Evolutionary conservation across 2,113 vertebrate genomes (phyloP), one percentile per base, ranked within the genome.

Genomic region (Callorhinus ursinus): DNA sequence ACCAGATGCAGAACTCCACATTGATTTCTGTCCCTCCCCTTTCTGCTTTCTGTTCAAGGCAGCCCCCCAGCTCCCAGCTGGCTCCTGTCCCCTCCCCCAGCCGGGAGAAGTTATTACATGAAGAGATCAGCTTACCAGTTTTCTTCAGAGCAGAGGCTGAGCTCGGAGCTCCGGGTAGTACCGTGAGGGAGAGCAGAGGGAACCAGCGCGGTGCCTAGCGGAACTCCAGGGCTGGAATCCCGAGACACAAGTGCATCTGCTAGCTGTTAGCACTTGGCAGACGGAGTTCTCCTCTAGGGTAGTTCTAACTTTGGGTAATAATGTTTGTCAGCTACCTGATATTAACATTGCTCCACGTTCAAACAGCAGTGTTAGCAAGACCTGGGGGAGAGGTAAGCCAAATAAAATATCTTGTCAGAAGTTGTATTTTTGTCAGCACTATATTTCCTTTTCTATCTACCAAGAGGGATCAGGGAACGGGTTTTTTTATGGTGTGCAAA

Each of bases 101-200:
- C 98, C 91, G 97, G 98, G 98, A 99, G 98, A 98, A 99, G 98
- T 98, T 98, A 99, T 98, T 99, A 98, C 99, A 98, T 98, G 98
- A 98, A 98, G 98, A 98, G 99, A 99, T 99, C 99, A 99, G 98
- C 99, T 99, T 99, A 99, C 99, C 99, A 99, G 99, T 98, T 99
- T 98, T 98, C 99, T 99, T 96, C 98, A 95, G 98, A 98, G 99
- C 98, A 92, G 98, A 97, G 98, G 98, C 99, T 98, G 98, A 98
- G 98, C 99, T 98, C 98, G 97, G 98, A 99, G 99, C 98, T 97
- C 97, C 90, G 97, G 98, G 98, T 93, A 97, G 98, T 96, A 61
- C 88, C 84, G 95, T 88, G 97, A 97, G 93, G 86, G 85, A 92
- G 98, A 98, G 98, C 95, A 87, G 96, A 53, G 93, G 98, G 93